Base-by-base conservation (phyloP, 2,113 vertebrate species). In the Alethe castanea region DNA sequence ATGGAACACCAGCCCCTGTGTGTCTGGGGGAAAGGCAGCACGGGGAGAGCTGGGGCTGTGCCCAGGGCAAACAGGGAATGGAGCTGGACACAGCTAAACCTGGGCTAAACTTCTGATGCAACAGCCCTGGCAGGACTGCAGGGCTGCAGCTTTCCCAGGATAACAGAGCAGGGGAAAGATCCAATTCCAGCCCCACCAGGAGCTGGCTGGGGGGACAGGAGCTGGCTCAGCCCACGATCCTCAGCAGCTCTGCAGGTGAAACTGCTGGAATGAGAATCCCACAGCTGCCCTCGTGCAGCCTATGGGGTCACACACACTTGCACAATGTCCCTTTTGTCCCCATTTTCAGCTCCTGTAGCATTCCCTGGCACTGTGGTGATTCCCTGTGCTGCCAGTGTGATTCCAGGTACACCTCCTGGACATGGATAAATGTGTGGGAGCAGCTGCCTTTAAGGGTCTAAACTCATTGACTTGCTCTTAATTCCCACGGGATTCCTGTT, bases 171-270 rank as follows among this genome's bases (percentile, higher is more conserved):
- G 40, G 61, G 62, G 1, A 11, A 28, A 69, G 60, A 38, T 24
- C 19, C 28, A 19, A 1, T 2, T 8, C 53, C 35, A 60, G 36
- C 76, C 47, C 19, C 12, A 2, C 2, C 0, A 0, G 38, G 24
- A 54, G 36, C 20, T 59, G 33, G 84, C 65, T 36, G n/a, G n/a
- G n/a, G n/a, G n/a, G n/a, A n/a, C 0, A 0, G 38, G 24, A 54
- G 36, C 20, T 59, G 33, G 84, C 65, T 36, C 53, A 45, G 5
- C 8, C 24, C 56, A 2, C 40, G 13, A 38, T 4, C 53, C 78
- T 44, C 1, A 28, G 74, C 56, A 66, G 70, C 33, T 81, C 16
- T 54, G n/a, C 70, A 76, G 52, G 57, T 54, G 60, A 33, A 92
- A 47, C 4, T 11, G 65, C 54, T 60, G 56, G 48, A 70, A 38